These are phyloP conservation scores for Amblyjoppa proteus DNA, from an alignment of 2,888 invertebrate genomes.

Conservation along the genomic window DNA sequence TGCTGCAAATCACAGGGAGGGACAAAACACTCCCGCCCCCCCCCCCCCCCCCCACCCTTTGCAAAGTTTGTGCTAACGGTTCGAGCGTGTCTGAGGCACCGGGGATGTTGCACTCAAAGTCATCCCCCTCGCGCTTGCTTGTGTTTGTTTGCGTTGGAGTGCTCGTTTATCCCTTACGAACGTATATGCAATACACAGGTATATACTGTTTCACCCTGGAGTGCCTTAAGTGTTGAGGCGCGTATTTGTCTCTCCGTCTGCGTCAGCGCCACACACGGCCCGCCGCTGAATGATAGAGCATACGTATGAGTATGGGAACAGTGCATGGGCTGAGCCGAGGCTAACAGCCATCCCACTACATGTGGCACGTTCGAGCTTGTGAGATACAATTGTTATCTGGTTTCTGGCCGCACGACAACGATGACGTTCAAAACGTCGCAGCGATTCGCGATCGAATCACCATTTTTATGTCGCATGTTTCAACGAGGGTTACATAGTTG, in stretches of 20 bases:
- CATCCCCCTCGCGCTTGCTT: not conserved
- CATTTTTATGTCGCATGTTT: not conserved
- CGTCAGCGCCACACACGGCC: constrained; percentile 47
- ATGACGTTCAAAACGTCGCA: not conserved
- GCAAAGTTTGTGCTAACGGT: constrained; percentile 77
- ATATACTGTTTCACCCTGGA: constrained; percentile 26
- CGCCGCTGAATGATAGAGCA: constrained; percentile 44
- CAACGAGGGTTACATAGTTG: not conserved
- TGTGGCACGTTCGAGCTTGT: constrained; percentile 3
- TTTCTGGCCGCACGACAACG: not conserved
- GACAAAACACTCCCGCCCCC: constrained; percentile 80
- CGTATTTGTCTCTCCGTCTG: constrained; percentile 62
- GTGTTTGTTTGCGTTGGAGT: constrained; percentile 49
- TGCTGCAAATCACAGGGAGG: constrained; percentile 81
- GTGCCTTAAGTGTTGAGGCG: constrained; percentile 36
- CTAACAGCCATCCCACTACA: constrained; percentile 15
- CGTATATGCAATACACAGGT: constrained; percentile 17
- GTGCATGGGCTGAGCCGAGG: constrained; percentile 10
- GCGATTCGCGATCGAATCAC: not conserved
- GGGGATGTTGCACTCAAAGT: constrained; percentile 30
- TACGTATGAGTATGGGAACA: constrained; percentile 32
- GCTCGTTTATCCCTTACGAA: constrained; percentile 55
- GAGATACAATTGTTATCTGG: not conserved
- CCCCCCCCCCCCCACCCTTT: constrained; percentile 71
- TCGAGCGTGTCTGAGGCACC: constrained; percentile 32